Conservation (phyloP, 2,113 vertebrate genomes). For the Caretta caretta region DNA sequence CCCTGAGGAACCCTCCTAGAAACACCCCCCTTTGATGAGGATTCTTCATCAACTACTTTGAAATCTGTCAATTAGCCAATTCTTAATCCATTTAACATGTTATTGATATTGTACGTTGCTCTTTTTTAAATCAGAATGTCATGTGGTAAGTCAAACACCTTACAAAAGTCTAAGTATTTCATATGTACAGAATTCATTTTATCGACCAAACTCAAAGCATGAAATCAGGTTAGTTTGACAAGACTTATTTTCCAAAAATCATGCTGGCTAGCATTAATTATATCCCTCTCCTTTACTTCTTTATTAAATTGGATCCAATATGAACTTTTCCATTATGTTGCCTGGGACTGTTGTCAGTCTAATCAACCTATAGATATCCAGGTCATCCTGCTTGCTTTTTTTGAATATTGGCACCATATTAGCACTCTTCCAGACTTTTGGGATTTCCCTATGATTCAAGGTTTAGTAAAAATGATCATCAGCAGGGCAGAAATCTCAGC, state of each 20-base stretch:
- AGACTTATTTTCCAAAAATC: neutral
- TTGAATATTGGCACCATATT: neutral
- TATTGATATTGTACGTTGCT: too few relatives aligned
- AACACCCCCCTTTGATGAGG: too few relatives aligned
- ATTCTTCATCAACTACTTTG: too few relatives aligned
- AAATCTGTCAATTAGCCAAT: too few relatives aligned
- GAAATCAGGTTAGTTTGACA: neutral
- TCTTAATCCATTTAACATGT: too few relatives aligned
- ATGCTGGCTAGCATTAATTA: neutral
- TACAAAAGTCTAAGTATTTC: neutral
- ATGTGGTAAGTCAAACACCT: neutral
- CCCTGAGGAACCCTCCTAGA: too few relatives aligned
- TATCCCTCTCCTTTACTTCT: neutral
- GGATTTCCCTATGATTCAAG: conserved; percentile 9
- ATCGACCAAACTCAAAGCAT: neutral
- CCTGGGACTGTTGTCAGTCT: neutral
- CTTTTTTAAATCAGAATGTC: too few relatives aligned
- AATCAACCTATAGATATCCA: fast-evolving
- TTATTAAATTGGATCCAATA: neutral
- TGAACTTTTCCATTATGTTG: neutral
- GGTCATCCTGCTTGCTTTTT: neutral
- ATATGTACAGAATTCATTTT: neutral
- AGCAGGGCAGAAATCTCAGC: neutral
- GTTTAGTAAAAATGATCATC: neutral
- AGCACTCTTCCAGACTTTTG: neutral